Percentiles rank a stretch among this genome's conserved stretches.
These are phyloP conservation scores for Noturus placidus DNA, from an alignment of 2,113 vertebrate genomes.

Conservation along the genomic window DNA sequence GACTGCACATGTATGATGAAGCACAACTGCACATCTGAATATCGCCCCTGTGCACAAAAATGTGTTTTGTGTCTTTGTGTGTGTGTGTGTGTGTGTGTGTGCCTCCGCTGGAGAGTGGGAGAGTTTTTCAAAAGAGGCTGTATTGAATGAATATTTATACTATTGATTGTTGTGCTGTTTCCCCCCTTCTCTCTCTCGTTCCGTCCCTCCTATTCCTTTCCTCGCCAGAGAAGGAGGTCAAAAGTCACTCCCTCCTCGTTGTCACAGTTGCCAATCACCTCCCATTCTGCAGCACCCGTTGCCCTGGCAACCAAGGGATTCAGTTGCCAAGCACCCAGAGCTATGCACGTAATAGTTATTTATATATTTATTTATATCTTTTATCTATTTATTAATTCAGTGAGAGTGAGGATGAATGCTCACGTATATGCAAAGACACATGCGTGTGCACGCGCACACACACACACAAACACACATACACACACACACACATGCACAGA, in stretches of 20 bases:
- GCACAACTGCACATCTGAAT: not conserved
- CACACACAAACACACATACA: conserved; percentile 16
- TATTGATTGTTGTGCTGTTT: conserved; percentile 57
- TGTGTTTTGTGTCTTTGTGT: conserved; percentile 17
- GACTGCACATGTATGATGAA: not conserved
- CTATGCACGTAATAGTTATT: conserved; percentile 76
- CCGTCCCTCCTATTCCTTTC: conserved; percentile 37
- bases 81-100: not conserved
- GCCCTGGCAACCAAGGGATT: conserved; percentile 75
- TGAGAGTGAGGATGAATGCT: conserved; percentile 57
- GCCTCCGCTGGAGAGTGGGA: not conserved
- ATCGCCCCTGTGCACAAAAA: conserved; percentile 12
- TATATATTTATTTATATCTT: conserved; percentile 79
- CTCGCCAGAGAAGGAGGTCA: conserved; percentile 70
- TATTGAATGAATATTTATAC: conserved; percentile 65
- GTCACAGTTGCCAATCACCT: conserved; percentile 80
- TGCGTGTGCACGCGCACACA: conserved; percentile 13
- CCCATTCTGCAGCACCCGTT: conserved; percentile 80
- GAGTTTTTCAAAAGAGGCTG: conserved; percentile 47
- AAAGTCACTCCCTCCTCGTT: conserved; percentile 77
- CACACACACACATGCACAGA: conserved; percentile 49
- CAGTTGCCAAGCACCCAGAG: conserved; percentile 79
- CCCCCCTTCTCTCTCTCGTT: not conserved
- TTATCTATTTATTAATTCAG: conserved; percentile 78
- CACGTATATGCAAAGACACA: conserved; percentile 40